Evolutionary conservation across 2,113 vertebrate species (phyloP).

Genomic region (Agapornis roseicollis): DNA sequence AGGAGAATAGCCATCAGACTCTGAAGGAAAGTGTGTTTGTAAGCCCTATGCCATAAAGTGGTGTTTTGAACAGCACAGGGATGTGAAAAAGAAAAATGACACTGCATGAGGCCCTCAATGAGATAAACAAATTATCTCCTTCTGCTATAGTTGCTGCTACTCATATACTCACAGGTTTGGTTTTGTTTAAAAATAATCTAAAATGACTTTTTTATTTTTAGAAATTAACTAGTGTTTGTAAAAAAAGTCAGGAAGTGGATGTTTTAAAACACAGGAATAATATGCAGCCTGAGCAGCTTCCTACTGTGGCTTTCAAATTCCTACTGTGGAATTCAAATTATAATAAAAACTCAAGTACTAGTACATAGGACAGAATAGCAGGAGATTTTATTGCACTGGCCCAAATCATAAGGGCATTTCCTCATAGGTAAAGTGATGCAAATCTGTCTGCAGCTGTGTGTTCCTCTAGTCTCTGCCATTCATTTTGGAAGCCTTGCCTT

Average conservation of each 20-base stretch:
- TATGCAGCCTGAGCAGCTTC: neutral
- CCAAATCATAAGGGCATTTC: neutral
- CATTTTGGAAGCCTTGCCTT: neutral
- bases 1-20: constrained; percentile 4
- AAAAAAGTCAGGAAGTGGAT: neutral
- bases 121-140: constrained; percentile 30
- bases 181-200: constrained; percentile 32
- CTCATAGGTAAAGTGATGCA: neutral
- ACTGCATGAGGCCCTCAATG: neutral
- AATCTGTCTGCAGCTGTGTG: neutral
- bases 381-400: neutral
- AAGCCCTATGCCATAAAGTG: constrained; percentile 1
- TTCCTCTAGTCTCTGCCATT: neutral
- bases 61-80: neutral
- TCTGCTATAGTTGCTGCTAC: neutral
- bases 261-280: neutral
- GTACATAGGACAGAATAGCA: neutral
- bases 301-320: neutral
- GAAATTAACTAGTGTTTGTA: neutral
- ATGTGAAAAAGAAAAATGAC: constrained; percentile 19
- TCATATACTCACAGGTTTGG: neutral
- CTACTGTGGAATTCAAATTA: neutral
- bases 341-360: neutral
- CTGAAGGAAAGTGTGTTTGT: neutral
- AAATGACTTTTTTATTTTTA: neutral